Conservation (phyloP, 2,797 vertebrate genomes). For the Hoplostethus mediterraneus region DNA sequence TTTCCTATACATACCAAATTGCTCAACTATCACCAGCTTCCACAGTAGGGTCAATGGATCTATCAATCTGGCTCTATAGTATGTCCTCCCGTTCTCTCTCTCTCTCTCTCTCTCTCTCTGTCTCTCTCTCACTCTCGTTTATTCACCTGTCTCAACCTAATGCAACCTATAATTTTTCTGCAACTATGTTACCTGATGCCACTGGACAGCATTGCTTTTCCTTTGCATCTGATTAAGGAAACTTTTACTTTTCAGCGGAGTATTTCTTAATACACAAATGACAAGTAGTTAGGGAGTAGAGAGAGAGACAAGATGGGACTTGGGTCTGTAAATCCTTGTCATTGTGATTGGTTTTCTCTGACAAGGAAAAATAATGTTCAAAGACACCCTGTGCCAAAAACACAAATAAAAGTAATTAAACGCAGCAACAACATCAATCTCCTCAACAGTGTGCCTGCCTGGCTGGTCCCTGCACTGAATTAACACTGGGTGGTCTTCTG, state of each 20-base stretch:
- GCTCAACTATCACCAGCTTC: constrained; percentile 41
- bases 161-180: no score
- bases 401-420: constrained; percentile 84
- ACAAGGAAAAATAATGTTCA: constrained; percentile 46
- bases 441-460: constrained; percentile 64
- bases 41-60: constrained; percentile 18
- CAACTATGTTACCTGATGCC: no score
- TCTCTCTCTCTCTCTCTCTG: constrained; percentile 10
- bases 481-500: constrained; percentile 59
- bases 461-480: constrained; percentile 62
- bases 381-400: constrained; percentile 71
- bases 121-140: constrained; percentile 19
- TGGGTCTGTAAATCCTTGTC: constrained; percentile 64
- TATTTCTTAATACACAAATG: constrained; percentile 42
- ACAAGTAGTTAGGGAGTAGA: constrained; percentile 32
- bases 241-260: constrained; percentile 9
- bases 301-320: constrained; percentile 35
- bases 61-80: constrained; percentile 13
- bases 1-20: constrained; percentile 30
- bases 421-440: constrained; percentile 78
- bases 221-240: neutral
- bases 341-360: constrained; percentile 64
- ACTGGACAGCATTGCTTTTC: no score
- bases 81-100: neutral
- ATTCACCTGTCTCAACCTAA: neutral